A percentile compares a stretch with the other conserved stretches of the same genome.
Conservation (phyloP, 2,888 invertebrate species). For the Sylvicola cinctus region DNA sequence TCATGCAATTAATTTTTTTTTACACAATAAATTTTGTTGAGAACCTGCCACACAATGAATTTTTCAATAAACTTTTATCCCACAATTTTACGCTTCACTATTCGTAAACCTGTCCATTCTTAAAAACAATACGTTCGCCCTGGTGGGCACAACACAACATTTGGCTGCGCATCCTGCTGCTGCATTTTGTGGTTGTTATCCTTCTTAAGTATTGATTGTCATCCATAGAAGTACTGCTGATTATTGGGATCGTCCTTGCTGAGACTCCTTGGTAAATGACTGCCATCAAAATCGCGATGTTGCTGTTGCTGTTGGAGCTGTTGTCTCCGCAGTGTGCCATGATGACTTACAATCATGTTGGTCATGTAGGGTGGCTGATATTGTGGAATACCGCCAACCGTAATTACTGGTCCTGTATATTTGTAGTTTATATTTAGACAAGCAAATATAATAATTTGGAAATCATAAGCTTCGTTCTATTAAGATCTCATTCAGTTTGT, state of each 20-base stretch:
- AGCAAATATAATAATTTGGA: background rate
- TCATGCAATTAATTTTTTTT: too few species aligned
- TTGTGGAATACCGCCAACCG: slow-evolving; percentile 13
- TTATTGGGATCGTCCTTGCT: slow-evolving; percentile 10
- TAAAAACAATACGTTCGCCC: slow-evolving; percentile 23
- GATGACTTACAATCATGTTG: slow-evolving; percentile 20
- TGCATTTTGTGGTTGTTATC: slow-evolving; percentile 1
- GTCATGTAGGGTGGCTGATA: slow-evolving; percentile 17
- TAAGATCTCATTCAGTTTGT: too few species aligned
- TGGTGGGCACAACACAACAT: slow-evolving; percentile 11
- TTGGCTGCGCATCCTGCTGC: slow-evolving; percentile 1
- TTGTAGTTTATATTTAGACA: too few species aligned
- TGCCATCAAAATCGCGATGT: slow-evolving; percentile 14
- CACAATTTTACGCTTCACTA: too few species aligned
- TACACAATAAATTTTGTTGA: too few species aligned
- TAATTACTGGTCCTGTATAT: background rate
- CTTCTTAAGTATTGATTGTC: slow-evolving; percentile 22
- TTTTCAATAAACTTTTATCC: too few species aligned
- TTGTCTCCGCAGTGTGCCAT: slow-evolving; percentile 20
- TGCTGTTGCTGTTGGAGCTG: slow-evolving; percentile 11
- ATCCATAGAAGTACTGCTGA: slow-evolving; percentile 22
- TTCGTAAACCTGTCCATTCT: too few species aligned
- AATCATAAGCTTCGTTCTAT: too few species aligned
- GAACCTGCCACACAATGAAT: too few species aligned
- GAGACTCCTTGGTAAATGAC: slow-evolving; percentile 15